Conservation (phyloP, 2,888 invertebrate genomes). For the Allygus modestus region DNA sequence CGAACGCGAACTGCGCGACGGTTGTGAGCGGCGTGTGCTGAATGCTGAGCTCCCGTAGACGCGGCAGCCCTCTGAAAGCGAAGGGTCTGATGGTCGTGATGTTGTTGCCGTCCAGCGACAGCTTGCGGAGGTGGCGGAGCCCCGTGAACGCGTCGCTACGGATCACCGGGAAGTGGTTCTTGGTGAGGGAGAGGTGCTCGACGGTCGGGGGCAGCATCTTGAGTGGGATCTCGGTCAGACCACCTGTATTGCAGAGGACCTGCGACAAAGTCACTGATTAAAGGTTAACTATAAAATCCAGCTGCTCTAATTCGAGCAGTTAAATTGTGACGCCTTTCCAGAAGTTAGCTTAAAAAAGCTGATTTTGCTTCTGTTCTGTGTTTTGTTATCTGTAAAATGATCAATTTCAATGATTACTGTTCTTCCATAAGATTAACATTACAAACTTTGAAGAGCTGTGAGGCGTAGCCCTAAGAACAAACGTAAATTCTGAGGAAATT, state of each 20-base stretch:
- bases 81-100: constrained; percentile 90
- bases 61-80: constrained; percentile 89
- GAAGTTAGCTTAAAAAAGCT: too few species aligned
- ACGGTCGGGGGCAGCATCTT: constrained; percentile 86
- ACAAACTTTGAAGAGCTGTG: too few species aligned
- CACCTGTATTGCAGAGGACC: constrained; percentile 94
- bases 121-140: constrained; percentile 87
- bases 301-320: too few species aligned
- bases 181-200: constrained; percentile 90
- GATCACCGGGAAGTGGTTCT: constrained; percentile 89
- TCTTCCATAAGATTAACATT: too few species aligned
- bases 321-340: too few species aligned
- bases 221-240: constrained; percentile 87
- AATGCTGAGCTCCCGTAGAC: constrained; percentile 88
- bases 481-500: too few species aligned
- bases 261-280: too few species aligned
- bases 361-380: too few species aligned
- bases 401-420: too few species aligned
- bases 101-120: constrained; percentile 92
- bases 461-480: too few species aligned
- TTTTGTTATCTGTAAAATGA: too few species aligned
- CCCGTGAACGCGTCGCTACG: constrained; percentile 90
- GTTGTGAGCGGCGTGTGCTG: constrained; percentile 90
- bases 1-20: constrained; percentile 90
- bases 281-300: too few species aligned